A percentile compares a stretch with the other conserved stretches of the same genome.
Conservation (phyloP, 2,113 vertebrate species). For the Melospiza melodia region DNA sequence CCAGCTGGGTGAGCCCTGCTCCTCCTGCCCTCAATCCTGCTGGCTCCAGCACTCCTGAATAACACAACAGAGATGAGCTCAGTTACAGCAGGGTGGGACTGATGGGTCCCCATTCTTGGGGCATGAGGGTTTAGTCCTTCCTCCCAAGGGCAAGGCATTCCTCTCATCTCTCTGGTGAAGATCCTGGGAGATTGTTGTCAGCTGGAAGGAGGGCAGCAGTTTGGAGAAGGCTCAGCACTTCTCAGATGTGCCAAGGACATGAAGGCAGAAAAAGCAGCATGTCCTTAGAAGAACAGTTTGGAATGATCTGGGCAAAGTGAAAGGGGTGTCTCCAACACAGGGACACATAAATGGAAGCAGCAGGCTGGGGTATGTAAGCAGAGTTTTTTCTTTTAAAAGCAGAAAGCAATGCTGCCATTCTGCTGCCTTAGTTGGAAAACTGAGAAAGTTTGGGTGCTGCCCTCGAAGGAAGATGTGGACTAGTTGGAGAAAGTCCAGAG, state of each 20-base stretch:
- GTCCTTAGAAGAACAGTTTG: not conserved
- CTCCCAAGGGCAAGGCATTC: not conserved
- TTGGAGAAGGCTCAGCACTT: not conserved
- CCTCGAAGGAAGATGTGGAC: not conserved
- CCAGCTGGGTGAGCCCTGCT: not conserved
- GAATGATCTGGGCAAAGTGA: not conserved
- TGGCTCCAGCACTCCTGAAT: not conserved
- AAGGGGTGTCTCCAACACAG: not conserved
- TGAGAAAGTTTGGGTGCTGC: not conserved
- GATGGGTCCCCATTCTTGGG: not conserved
- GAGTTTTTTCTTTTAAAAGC: not conserved
- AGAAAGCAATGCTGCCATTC: not conserved
- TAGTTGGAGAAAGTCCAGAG: slow-evolving; percentile 59
- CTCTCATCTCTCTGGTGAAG: not conserved
- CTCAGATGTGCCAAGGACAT: not conserved
- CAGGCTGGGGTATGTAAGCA: slow-evolving; percentile 3
- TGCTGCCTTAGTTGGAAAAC: slow-evolving; percentile 58
- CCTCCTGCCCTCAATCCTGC: not conserved
- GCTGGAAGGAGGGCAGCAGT: not conserved
- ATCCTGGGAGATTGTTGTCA: not conserved
- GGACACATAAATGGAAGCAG: slow-evolving; percentile 1
- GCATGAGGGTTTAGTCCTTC: not conserved
- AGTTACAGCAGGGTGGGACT: not conserved
- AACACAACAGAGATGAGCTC: not conserved
- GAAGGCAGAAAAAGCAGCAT: not conserved